These are phyloP conservation scores for Eupithecia subumbrata DNA, from an alignment of 2,888 invertebrate genomes.

Conservation along the genomic window DNA sequence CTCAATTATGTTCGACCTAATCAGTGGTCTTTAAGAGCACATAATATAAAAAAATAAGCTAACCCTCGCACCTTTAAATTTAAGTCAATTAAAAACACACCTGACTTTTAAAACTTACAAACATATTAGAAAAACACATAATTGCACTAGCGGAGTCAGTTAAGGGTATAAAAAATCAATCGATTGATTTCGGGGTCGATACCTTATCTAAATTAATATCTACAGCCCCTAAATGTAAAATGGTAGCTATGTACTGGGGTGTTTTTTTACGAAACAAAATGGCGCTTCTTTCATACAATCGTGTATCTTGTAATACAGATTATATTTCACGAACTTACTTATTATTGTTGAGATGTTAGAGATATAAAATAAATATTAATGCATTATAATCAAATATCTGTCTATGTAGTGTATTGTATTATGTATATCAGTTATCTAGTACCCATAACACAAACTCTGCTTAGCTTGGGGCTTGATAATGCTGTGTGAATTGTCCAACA, in stretches of 20 bases:
- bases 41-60: conserved; percentile 9
- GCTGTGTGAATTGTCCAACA: too few species aligned
- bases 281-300: background rate
- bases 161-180: conserved; percentile 58
- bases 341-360: background rate
- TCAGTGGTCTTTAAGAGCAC: conserved; percentile 19
- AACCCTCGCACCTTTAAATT: conserved; percentile 31
- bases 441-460: too few species aligned
- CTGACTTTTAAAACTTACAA: conserved; percentile 46
- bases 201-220: conserved; percentile 75
- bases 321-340: background rate
- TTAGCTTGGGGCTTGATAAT: too few species aligned
- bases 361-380: background rate
- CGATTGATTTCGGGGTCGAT: conserved; percentile 69
- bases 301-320: background rate
- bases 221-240: conserved; percentile 20
- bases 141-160: conserved; percentile 57
- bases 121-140: conserved; percentile 59
- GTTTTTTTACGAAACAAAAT: conserved; percentile 9
- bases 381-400: too few species aligned
- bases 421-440: too few species aligned
- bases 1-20: conserved; percentile 1
- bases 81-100: conserved; percentile 34
- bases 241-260: conserved; percentile 11
- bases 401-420: too few species aligned